Evolutionary conservation across 2,113 vertebrate species (phyloP).

Genomic region (Hippocampus mohnikei): DNA sequence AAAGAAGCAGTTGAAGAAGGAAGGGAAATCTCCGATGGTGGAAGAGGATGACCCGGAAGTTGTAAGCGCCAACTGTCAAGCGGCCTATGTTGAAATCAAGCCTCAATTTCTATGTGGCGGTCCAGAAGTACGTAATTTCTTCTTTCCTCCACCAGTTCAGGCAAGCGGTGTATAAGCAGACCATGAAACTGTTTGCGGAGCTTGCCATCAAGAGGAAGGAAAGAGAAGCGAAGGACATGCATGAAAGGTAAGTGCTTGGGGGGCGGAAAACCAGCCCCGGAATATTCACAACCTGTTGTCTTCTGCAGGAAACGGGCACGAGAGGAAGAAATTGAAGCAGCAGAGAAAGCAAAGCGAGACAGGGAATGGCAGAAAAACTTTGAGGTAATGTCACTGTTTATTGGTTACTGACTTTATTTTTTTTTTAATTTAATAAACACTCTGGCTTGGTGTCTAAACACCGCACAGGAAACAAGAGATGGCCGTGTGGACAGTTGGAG

Average conservation of each 20-base stretch:
- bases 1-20: constrained; percentile 95
- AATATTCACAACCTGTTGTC: background rate
- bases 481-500: constrained; percentile 98
- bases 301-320: constrained; percentile 88
- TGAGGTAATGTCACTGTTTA: constrained; percentile 74
- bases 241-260: constrained; percentile 83
- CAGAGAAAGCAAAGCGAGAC: constrained; percentile 92
- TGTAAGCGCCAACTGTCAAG: constrained; percentile 60
- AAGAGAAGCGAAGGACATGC: constrained; percentile 98
- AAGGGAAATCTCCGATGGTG: constrained; percentile 82
- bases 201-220: constrained; percentile 99
- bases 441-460: background rate
- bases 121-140: background rate
- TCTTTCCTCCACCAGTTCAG: constrained; percentile 77
- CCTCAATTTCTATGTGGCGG: background rate
- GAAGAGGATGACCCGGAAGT: constrained; percentile 94
- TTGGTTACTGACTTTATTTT: background rate
- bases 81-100: background rate
- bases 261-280: too few relatives aligned
- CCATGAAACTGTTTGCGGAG: constrained; percentile 98
- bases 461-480: constrained; percentile 86
- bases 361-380: constrained; percentile 99
- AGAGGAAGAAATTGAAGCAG: constrained; percentile 94
- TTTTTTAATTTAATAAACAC: background rate
- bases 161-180: constrained; percentile 97